These are phyloP conservation scores for Drosophila lowei DNA, from an alignment of 1,140 invertebrate genomes.

Conservation along the genomic window DNA sequence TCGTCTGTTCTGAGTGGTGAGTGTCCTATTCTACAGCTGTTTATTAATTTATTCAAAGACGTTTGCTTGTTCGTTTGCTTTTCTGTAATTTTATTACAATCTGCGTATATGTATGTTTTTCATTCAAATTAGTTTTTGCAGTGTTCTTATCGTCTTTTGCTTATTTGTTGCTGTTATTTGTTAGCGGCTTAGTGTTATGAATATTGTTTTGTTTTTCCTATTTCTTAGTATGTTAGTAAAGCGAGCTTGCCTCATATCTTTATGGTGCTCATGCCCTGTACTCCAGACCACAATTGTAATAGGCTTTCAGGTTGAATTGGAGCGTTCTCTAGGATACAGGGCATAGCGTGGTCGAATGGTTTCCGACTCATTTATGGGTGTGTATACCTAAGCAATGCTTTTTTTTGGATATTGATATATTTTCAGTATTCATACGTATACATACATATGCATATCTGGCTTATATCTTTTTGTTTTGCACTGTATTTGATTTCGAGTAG, in stretches of 20 bases:
- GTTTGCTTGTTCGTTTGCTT: conserved; percentile 57
- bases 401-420: conserved; percentile 43
- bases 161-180: conserved; percentile 36
- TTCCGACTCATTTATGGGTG: conserved; percentile 9
- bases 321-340: conserved; percentile 2
- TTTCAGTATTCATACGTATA: neutral
- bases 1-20: conserved; percentile 8
- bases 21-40: neutral
- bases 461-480: conserved; percentile 33
- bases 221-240: conserved; percentile 38
- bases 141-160: conserved; percentile 47
- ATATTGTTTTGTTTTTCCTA: conserved; percentile 11
- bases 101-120: conserved; percentile 56
- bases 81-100: conserved; percentile 77
- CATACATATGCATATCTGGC: conserved; percentile 16
- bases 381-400: conserved; percentile 31
- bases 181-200: conserved; percentile 48
- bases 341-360: conserved; percentile 17
- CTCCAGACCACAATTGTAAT: conserved; percentile 3
- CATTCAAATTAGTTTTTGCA: conserved; percentile 59
- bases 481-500: conserved; percentile 38
- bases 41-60: conserved; percentile 41
- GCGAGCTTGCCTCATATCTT: conserved; percentile 31
- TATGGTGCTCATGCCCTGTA: conserved; percentile 24
- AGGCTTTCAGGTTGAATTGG: neutral